Conservation (phyloP, 1,140 invertebrate species). For the Pissodes strobi region DNA sequence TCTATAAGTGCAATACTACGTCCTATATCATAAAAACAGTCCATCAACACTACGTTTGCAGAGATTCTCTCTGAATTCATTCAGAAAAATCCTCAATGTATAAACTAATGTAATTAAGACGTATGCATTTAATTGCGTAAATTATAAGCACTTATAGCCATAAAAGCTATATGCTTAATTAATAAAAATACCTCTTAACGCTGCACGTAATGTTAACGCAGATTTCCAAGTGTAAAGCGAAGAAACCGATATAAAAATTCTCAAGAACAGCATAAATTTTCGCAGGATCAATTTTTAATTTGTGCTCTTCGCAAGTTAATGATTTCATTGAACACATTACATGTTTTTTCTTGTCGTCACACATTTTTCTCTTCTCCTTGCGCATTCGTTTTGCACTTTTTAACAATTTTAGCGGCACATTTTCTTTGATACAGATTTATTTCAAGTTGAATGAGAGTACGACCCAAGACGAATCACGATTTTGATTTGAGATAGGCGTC, state of each 20-base stretch:
- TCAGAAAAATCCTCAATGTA: too few species aligned
- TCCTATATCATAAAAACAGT: too few species aligned
- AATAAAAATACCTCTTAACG: too few species aligned
- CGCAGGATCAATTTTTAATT: neutral
- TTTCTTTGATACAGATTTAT: conserved; percentile 24
- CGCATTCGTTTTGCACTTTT: conserved; percentile 25
- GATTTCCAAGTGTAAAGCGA: too few species aligned
- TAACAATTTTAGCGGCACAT: conserved; percentile 25
- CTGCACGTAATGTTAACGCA: too few species aligned
- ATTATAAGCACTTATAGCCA: too few species aligned
- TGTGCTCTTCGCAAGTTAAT: neutral
- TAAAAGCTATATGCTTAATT: neutral
- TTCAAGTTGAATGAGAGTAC: conserved; percentile 22
- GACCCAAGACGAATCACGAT: conserved; percentile 22
- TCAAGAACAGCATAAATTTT: neutral
- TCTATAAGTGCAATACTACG: too few species aligned
- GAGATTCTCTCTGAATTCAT: too few species aligned
- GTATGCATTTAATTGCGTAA: too few species aligned
- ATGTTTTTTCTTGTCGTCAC: neutral
- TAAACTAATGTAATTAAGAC: too few species aligned
- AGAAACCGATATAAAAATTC: too few species aligned
- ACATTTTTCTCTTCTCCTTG: neutral
- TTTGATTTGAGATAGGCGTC: conserved; percentile 30
- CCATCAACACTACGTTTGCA: too few species aligned
- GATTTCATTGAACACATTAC: conserved; percentile 5